phyloP scores from a whole-genome alignment of 2,888 invertebrate species.

The Drosophila ezoana region DNA sequence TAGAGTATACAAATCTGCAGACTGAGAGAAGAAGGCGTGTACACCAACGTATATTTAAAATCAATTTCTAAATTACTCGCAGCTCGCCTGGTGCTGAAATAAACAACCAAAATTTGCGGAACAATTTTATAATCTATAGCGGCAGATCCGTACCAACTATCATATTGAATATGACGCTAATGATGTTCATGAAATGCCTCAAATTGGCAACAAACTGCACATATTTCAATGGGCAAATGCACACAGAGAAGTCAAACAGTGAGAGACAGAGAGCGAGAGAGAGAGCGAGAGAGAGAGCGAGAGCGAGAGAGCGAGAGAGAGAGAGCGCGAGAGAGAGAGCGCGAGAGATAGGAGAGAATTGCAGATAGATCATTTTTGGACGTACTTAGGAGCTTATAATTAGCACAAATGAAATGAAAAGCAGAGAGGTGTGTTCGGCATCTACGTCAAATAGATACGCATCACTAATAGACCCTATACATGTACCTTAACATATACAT shows the following conservation, averaged over 20 bases:
- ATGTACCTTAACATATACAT: constrained; percentile 1
- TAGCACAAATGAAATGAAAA: constrained; percentile 44
- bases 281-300: neutral
- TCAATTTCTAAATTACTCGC: constrained; percentile 44
- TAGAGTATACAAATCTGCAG: neutral
- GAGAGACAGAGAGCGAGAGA: neutral
- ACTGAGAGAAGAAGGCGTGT: constrained; percentile 27
- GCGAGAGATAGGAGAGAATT: neutral
- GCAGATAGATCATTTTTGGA: constrained; percentile 10
- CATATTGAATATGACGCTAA: constrained; percentile 64
- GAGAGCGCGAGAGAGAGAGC: neutral
- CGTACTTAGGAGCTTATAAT: constrained; percentile 54
- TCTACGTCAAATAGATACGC: constrained; percentile 48
- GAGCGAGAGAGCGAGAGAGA: neutral
- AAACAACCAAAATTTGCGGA: constrained; percentile 37
- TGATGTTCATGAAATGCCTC: constrained; percentile 63
- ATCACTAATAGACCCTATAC: constrained; percentile 17
- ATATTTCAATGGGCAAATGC: constrained; percentile 12
- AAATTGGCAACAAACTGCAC: constrained; percentile 53
- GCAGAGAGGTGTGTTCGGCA: constrained; percentile 42
- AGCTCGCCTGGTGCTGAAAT: constrained; percentile 20
- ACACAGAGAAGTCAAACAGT: constrained; percentile 12
- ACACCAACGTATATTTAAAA: constrained; percentile 24
- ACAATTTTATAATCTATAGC: constrained; percentile 41
- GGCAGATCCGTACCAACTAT: constrained; percentile 35